Percentiles rank a stretch among this genome's conserved stretches.
These are phyloP conservation scores for Hoplostethus atlanticus DNA, from an alignment of 2,797 vertebrate genomes.

Conservation along the genomic window DNA sequence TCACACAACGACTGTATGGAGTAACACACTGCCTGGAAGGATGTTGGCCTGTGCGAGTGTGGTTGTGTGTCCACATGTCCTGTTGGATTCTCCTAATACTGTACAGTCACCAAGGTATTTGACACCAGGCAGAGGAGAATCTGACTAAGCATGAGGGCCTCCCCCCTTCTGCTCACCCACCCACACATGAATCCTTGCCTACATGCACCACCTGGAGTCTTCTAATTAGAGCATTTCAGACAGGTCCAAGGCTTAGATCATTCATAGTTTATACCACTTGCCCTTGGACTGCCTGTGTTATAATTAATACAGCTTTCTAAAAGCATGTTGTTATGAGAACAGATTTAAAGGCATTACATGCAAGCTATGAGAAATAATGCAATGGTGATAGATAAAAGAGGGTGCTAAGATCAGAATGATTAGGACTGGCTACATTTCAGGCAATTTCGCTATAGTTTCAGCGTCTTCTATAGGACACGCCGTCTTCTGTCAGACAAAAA, in stretches of 20 bases:
- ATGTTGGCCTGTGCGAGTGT: neutral
- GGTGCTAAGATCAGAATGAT: too few relatives aligned
- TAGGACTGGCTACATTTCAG: neutral
- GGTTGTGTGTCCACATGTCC: neutral
- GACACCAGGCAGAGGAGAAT: neutral
- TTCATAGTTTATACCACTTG: neutral
- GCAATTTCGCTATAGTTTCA: neutral
- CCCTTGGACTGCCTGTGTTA: neutral
- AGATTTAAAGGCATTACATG: neutral
- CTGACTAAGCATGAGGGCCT: neutral
- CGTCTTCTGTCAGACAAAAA: neutral
- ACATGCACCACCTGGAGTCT: neutral
- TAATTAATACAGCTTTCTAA: neutral
- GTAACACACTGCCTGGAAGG: slow-evolving; percentile 6
- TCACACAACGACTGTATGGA: neutral
- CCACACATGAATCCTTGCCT: neutral
- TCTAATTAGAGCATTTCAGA: slow-evolving; percentile 3
- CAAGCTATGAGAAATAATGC: neutral
- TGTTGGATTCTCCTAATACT: neutral
- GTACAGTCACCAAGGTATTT: neutral
- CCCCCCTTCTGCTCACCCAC: neutral
- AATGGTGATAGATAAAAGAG: neutral
- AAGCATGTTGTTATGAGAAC: neutral
- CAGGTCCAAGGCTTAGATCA: neutral
- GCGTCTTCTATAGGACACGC: neutral